Evolutionary conservation across 2,113 vertebrate genomes (phyloP).

Genomic region (Trichomycterus rosablanca): DNA sequence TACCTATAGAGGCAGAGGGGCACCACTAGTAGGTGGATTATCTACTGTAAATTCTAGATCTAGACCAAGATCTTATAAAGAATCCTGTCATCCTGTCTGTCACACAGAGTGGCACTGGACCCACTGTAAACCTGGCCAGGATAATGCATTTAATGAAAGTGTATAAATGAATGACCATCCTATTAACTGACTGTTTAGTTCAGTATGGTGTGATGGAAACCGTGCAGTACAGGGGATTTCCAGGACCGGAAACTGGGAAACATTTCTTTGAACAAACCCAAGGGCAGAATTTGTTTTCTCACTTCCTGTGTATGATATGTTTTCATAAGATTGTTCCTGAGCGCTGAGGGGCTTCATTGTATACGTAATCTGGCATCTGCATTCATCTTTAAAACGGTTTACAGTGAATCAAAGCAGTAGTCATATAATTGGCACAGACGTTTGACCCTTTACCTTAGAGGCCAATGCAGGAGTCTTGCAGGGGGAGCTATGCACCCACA

Average conservation of each 20-base stretch:
- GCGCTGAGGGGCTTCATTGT: constrained; percentile 1
- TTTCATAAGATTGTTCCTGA: background rate
- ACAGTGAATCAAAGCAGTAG: constrained; percentile 6
- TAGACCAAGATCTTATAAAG: too few species aligned
- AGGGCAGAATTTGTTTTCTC: background rate
- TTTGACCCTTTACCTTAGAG: constrained; percentile 24
- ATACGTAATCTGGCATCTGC: constrained; percentile 9
- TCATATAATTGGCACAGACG: constrained; percentile 12
- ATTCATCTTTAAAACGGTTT: background rate
- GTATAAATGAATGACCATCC: too few species aligned
- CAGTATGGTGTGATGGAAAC: too few species aligned
- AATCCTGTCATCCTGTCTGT: too few species aligned
- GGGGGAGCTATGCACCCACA: constrained; percentile 21
- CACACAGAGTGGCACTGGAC: too few species aligned
- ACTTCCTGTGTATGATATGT: constrained; percentile 11
- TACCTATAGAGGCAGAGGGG: too few species aligned
- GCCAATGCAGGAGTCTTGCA: background rate
- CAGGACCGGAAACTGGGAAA: background rate
- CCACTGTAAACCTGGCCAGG: too few species aligned
- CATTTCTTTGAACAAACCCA: background rate
- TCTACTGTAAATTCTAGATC: too few species aligned
- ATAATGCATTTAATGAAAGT: too few species aligned
- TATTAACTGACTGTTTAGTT: too few species aligned
- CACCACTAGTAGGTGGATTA: too few species aligned
- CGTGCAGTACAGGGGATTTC: background rate